Evolutionary conservation across 2,113 vertebrate species (phyloP).

Genomic region (Zapus hudsonius): DNA sequence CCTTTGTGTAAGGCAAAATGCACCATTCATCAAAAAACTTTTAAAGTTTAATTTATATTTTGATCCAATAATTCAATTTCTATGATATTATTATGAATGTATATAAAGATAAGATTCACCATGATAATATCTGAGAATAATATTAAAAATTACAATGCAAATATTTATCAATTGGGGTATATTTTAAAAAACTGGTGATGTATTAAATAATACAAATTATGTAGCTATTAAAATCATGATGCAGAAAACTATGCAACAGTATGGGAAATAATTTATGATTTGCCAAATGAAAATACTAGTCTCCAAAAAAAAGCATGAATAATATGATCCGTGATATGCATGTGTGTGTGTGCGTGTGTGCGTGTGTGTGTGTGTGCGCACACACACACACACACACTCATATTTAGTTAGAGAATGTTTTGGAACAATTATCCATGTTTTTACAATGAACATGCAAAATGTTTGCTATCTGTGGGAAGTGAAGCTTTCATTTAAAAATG

Average conservation of each 20-base stretch:
- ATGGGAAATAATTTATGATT: conserved; percentile 56
- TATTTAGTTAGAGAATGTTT: too few relatives aligned
- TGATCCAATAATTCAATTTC: conserved; percentile 27
- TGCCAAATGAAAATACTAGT: conserved; percentile 42
- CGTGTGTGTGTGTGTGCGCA: too few relatives aligned
- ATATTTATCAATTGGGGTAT: conserved; percentile 36
- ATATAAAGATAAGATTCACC: background rate
- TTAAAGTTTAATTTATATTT: conserved; percentile 18
- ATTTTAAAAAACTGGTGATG: conserved; percentile 14
- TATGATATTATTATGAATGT: background rate
- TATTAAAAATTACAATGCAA: conserved; percentile 47
- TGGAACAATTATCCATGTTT: background rate
- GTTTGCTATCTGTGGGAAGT: background rate
- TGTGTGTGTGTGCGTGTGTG: background rate
- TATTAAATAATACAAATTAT: conserved; percentile 55
- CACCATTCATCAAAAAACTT: conserved; percentile 14
- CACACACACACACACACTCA: too few relatives aligned
- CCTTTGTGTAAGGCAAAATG: background rate
- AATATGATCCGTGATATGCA: background rate
- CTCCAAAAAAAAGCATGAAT: background rate
- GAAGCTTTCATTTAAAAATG: background rate
- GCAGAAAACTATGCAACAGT: conserved; percentile 2
- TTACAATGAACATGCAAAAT: background rate
- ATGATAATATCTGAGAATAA: conserved; percentile 23
- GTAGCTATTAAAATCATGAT: conserved; percentile 29